phyloP scores from a whole-genome alignment of 2,113 vertebrate species.

The Mungos mungo region DNA sequence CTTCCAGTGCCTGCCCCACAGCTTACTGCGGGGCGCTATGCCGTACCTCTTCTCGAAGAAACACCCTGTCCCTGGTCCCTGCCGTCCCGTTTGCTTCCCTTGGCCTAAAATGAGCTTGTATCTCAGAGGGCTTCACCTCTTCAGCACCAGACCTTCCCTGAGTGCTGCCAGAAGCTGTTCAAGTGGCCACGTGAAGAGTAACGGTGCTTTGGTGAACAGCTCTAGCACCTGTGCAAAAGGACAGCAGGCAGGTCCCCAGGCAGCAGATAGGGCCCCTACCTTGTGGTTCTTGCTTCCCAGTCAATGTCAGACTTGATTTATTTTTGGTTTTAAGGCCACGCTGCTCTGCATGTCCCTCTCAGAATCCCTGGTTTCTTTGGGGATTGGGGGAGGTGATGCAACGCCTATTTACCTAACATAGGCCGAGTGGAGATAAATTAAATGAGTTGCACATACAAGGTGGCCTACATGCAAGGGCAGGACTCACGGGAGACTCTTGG shows the following conservation, averaged over 20 bases:
- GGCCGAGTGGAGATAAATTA: background rate
- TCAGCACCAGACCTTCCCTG: background rate
- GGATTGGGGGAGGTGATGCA: background rate
- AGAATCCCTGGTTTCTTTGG: background rate
- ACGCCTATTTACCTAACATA: background rate
- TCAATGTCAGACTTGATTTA: background rate
- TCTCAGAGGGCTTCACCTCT: background rate
- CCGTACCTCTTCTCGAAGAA: background rate
- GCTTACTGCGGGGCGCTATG: rapidly evolving
- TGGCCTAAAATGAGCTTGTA: background rate
- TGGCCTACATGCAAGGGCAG: background rate
- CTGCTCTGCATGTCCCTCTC: rapidly evolving
- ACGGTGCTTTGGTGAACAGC: rapidly evolving
- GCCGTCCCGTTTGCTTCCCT: background rate
- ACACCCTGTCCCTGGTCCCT: background rate
- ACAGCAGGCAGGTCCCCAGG: too few relatives aligned
- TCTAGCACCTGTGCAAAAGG: background rate
- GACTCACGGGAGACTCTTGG: background rate
- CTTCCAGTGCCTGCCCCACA: too few relatives aligned
- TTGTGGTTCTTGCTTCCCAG: background rate
- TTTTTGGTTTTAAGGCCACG: background rate
- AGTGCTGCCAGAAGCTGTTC: background rate
- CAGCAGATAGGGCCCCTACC: background rate
- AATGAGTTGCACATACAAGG: background rate
- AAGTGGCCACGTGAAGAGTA: background rate